Evolutionary conservation across 2,113 vertebrate species (phyloP).

Genomic region (Datnioides undecimradiatus): DNA sequence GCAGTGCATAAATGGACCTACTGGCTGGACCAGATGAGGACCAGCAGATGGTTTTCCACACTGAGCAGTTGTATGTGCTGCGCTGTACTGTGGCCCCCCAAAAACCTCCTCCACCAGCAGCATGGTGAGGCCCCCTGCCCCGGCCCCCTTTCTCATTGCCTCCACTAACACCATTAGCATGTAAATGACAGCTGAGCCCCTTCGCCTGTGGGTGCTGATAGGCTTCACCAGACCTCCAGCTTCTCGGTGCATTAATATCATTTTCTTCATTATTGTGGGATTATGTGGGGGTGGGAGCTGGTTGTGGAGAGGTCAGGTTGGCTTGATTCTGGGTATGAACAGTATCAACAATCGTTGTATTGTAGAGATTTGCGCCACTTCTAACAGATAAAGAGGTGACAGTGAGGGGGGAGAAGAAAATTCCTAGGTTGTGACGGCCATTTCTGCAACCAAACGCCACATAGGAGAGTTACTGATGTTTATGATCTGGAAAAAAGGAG

Average conservation of each 20-base stretch:
- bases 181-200: slow-evolving; percentile 73
- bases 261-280: slow-evolving; percentile 74
- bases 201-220: slow-evolving; percentile 53
- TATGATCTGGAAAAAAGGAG: not conserved
- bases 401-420: not conserved
- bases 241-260: slow-evolving; percentile 65
- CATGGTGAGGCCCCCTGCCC: slow-evolving; percentile 30
- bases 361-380: slow-evolving; percentile 2
- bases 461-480: not conserved
- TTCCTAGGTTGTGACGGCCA: not conserved
- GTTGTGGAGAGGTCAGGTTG: slow-evolving; percentile 33
- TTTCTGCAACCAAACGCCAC: not conserved
- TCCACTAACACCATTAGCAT: slow-evolving; percentile 75
- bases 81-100: not conserved
- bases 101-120: slow-evolving; percentile 12
- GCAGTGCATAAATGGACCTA: slow-evolving; percentile 64
- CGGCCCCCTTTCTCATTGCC: slow-evolving; percentile 30
- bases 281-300: slow-evolving; percentile 52
- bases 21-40: slow-evolving; percentile 69
- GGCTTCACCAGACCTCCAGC: slow-evolving; percentile 51
- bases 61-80: slow-evolving; percentile 27
- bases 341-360: slow-evolving; percentile 49
- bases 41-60: slow-evolving; percentile 73
- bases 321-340: slow-evolving; percentile 38
- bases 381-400: not conserved